A percentile compares a stretch with the other conserved stretches of the same genome.
Evolutionary conservation across 2,797 vertebrate species (phyloP).

Genomic region (Cynopterus sphinx): DNA sequence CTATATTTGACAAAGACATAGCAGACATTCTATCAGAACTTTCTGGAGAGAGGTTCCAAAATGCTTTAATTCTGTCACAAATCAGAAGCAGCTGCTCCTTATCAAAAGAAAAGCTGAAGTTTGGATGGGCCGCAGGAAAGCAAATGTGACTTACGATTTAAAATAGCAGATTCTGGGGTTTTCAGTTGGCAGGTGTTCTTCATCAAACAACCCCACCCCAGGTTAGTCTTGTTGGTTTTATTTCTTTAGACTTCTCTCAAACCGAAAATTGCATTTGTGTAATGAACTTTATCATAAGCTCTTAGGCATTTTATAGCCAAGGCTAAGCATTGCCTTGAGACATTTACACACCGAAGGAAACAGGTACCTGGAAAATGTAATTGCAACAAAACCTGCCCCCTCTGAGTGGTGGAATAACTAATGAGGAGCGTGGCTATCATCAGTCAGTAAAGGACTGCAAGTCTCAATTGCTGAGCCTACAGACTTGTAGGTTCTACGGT

Average conservation of each 20-base stretch:
- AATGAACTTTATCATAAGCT: background rate
- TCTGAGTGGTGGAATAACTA: background rate
- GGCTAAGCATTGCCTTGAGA: background rate
- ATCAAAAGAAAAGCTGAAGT: background rate
- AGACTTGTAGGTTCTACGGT: slow-evolving; percentile 59
- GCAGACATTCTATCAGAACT: slow-evolving; percentile 53
- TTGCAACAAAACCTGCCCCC: background rate
- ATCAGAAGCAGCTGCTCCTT: slow-evolving; percentile 56
- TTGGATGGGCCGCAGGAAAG: background rate
- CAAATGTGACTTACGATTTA: slow-evolving; percentile 37
- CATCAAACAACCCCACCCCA: background rate
- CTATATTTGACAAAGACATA: slow-evolving; percentile 54
- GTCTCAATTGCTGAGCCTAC: slow-evolving; percentile 58
- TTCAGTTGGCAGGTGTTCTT: background rate
- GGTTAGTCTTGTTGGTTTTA: background rate
- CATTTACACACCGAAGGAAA: background rate
- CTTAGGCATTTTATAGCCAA: background rate
- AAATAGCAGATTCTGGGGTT: background rate
- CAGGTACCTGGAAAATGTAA: background rate
- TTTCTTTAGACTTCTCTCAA: background rate
- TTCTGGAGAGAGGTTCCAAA: slow-evolving; percentile 39
- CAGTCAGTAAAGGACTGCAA: slow-evolving; percentile 33
- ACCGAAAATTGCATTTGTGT: background rate
- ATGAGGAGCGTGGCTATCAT: slow-evolving; percentile 12
- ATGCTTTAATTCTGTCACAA: slow-evolving; percentile 39